Evolutionary conservation across 2,113 vertebrate genomes (phyloP).

Genomic region (Circaetus cinerascens): DNA sequence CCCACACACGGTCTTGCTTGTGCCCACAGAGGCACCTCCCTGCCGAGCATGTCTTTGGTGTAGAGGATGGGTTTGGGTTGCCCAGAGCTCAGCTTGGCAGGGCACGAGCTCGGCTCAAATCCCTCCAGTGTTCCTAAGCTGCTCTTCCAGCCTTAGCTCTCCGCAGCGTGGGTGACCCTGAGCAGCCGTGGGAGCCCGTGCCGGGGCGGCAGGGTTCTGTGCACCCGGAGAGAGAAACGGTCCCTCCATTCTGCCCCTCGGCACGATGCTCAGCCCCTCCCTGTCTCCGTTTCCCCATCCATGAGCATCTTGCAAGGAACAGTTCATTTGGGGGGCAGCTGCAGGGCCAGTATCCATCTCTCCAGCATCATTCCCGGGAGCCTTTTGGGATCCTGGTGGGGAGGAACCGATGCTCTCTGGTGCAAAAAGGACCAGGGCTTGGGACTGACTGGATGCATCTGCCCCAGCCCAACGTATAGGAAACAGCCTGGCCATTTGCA

Average conservation of each 20-base stretch:
- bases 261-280: background rate
- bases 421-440: background rate
- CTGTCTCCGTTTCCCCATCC: background rate
- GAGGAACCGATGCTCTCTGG: background rate
- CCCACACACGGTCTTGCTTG: fast-evolving
- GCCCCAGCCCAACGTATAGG: fast-evolving
- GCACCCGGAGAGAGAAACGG: fast-evolving
- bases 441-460: background rate
- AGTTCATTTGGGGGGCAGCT: background rate
- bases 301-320: background rate
- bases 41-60: fast-evolving
- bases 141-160: background rate
- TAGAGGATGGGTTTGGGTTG: background rate
- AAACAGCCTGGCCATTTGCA: background rate
- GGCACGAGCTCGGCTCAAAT: background rate
- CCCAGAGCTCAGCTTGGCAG: background rate
- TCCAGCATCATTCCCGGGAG: background rate
- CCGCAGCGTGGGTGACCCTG: background rate
- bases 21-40: fast-evolving
- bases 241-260: background rate
- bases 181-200: fast-evolving
- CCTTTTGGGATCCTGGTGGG: background rate
- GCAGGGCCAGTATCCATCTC: background rate
- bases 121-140: background rate
- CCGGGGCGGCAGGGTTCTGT: fast-evolving